Evolutionary conservation across 64 coral and sea anemone species (phyloP), one percentile per base, ranked within the genome.

Genomic region (Porites australiensis): DNA sequence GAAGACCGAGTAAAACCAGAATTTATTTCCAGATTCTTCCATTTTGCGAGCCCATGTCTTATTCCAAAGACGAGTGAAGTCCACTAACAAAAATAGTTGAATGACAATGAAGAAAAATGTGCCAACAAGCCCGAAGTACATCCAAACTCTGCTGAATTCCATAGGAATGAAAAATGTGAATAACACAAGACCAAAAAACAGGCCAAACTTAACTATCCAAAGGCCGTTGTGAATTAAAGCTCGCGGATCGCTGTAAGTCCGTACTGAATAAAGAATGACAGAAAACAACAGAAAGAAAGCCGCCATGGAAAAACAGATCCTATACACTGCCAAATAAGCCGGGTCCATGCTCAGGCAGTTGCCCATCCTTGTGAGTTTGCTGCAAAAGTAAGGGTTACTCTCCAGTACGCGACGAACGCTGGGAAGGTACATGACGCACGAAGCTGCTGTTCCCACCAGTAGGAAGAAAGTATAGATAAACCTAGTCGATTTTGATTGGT

Each of bases 231-330:
- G 97, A 19, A 96, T 93, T 4, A 96, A 27, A 1, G 90, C 94
- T 57, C 97, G 83, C 21, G 97, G 97, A 50, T 96, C 94, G 51
- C 54, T 52, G 72, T 90, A 89, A 22, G 74, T 75, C 11, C 74
- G 48, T 2, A 95, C 94, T 16, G 89, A 92, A 48, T 93, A 92
- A 4, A 98, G 83, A 70, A 98, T 79, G 16, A 98, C 5, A 0
- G 90, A 78, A 67, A 98, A 98, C 4, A 98, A 69, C n/a, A 98
- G 77, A 74, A 92, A 98, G 79, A 98, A 98, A 2, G 90, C 88
- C 7, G 96, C 94, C 96, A 98, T 98, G 63, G 96, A 87, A 85
- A 98, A 93, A 49, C 96, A 98, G n/a, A 98, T 93, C 12, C 96
- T 46, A 54, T 98, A 96, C 15, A 98, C 94, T 3, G 96, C 96